Conservation (phyloP, 2,113 vertebrate species). For the Fregetta grallaria region DNA sequence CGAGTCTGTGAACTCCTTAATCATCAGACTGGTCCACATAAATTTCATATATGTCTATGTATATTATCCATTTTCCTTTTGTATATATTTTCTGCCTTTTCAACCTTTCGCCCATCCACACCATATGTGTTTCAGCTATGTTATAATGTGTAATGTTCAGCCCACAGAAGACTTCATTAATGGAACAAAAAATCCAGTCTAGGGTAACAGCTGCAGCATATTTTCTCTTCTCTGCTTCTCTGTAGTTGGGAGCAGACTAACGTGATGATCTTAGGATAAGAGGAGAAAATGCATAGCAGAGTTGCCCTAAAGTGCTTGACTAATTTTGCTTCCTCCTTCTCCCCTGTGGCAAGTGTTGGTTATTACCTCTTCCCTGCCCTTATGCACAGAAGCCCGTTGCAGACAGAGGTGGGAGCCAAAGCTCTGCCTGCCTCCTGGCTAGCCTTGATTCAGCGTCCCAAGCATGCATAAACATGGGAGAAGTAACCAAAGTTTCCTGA, state of each 20-base stretch:
- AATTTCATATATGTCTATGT: neutral
- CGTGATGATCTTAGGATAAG: neutral
- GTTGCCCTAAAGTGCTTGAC: neutral
- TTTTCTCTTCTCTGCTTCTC: neutral
- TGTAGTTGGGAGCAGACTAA: neutral
- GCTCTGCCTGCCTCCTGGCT: neutral
- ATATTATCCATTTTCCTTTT: neutral
- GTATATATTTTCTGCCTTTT: neutral
- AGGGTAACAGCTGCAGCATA: neutral
- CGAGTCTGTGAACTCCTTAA: neutral
- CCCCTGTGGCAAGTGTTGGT: neutral
- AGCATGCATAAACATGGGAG: neutral
- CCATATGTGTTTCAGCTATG: fast-evolving
- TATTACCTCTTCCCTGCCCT: neutral
- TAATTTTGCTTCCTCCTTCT: neutral
- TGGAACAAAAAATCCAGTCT: neutral
- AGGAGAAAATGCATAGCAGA: neutral
- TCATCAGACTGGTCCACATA: neutral
- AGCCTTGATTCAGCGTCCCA: neutral
- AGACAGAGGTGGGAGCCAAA: neutral
- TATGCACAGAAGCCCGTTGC: fast-evolving
- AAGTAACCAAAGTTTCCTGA: neutral
- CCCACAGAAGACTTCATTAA: neutral
- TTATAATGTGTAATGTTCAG: neutral
- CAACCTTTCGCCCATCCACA: neutral